These are phyloP conservation scores for Oxycera nigricornis DNA, from an alignment of 2,888 invertebrate species.

Conservation along the genomic window DNA sequence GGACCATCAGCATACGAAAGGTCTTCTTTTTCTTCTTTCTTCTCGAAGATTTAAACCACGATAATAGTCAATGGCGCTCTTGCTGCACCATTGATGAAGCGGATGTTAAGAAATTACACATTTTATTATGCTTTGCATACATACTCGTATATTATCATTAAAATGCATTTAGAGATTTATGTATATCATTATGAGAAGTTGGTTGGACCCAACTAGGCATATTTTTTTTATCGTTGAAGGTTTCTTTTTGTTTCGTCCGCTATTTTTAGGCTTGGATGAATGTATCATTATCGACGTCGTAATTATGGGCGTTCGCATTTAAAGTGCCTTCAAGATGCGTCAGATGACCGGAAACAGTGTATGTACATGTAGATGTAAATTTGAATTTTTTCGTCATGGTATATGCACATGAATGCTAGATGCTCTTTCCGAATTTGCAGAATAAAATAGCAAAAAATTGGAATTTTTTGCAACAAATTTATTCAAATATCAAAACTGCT, in stretches of 20 bases:
- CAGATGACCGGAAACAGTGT: no score
- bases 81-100: not conserved
- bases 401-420: no score
- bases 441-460: no score
- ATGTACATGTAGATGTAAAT: no score
- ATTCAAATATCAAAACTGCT: no score
- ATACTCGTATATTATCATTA: not conserved
- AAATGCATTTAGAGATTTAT: not conserved
- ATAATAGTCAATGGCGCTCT: not conserved
- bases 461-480: no score
- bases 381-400: no score
- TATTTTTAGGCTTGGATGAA: not conserved
- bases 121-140: not conserved
- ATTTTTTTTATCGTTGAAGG: not conserved
- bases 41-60: not conserved
- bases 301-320: no score
- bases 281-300: not conserved
- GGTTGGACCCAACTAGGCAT: no score
- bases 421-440: no score
- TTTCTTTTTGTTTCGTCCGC: not conserved
- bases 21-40: not conserved
- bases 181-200: not conserved
- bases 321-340: no score
- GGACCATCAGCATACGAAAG: not conserved
- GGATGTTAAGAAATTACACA: not conserved